These are phyloP conservation scores for Pterostichus niger DNA, from an alignment of 2,888 invertebrate species.

Conservation along the genomic window DNA sequence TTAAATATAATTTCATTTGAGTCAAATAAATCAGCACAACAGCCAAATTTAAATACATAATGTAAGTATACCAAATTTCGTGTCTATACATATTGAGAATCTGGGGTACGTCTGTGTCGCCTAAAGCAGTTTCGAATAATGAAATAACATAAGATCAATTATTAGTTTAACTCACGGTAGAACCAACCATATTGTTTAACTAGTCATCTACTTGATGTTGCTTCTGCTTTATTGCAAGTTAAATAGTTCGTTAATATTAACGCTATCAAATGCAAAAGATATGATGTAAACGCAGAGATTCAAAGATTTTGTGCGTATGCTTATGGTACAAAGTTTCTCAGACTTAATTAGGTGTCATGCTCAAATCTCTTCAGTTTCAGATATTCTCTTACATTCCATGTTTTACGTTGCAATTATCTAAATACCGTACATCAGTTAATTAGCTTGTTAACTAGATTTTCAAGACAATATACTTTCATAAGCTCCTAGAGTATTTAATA, in stretches of 20 bases:
- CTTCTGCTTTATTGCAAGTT: neutral
- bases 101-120: no score
- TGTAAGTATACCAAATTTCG: no score
- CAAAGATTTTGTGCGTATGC: neutral
- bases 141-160: neutral
- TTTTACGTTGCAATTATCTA: slow-evolving; percentile 24
- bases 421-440: slow-evolving; percentile 3
- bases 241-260: neutral
- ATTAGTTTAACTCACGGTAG: neutral
- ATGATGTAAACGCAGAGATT: neutral
- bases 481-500: slow-evolving; percentile 1
- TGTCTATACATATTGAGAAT: no score
- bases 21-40: no score
- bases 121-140: no score
- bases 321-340: neutral
- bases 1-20: no score
- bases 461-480: neutral
- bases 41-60: no score
- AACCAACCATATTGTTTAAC: neutral
- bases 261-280: neutral
- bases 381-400: slow-evolving; percentile 23
- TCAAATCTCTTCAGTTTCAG: neutral
- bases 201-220: neutral
- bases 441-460: slow-evolving; percentile 19
- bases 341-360: slow-evolving; percentile 18